phyloP scores from a whole-genome alignment of 1,140 invertebrate genomes.

The Drosophila virilis region DNA sequence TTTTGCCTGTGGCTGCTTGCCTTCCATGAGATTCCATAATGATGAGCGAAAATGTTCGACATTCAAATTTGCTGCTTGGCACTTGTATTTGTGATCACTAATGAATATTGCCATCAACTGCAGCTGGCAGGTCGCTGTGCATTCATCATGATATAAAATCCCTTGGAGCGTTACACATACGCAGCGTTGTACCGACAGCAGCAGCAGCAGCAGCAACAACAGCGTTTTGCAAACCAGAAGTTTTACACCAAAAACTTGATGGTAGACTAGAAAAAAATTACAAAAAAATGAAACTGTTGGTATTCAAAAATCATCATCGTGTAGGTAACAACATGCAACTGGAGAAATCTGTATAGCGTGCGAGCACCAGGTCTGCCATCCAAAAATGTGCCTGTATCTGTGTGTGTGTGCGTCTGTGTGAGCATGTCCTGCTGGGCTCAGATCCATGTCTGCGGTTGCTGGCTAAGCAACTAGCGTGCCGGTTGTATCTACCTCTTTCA shows the following conservation, averaged over 20 bases:
- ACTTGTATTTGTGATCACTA: conserved; percentile 19
- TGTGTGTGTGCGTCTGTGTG: not conserved
- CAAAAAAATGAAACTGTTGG: not conserved
- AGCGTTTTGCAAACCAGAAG: conserved; percentile 41
- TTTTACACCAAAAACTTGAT: conserved; percentile 28
- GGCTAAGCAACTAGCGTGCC: conserved; percentile 22
- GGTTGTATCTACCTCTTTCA: not conserved
- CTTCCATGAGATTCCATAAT: not conserved
- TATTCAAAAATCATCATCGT: conserved; percentile 39
- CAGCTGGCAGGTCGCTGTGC: conserved; percentile 16
- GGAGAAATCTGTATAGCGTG: conserved; percentile 57
- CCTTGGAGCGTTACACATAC: conserved; percentile 52
- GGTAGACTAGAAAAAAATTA: conserved; percentile 8
- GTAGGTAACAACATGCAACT: conserved; percentile 58
- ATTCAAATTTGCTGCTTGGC: not conserved
- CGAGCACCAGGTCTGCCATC: conserved; percentile 7
- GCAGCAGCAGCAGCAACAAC: not conserved
- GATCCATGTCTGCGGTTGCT: conserved; percentile 28
- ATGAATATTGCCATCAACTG: conserved; percentile 10
- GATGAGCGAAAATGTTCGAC: not conserved
- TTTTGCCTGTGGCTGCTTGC: not conserved
- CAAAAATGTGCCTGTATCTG: conserved; percentile 11
- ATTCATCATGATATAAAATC: conserved; percentile 10
- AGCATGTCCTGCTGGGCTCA: conserved; percentile 6
- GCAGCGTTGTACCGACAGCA: conserved; percentile 43